Conservation (phyloP, 2,113 vertebrate genomes). For the Otolemur garnettii region DNA sequence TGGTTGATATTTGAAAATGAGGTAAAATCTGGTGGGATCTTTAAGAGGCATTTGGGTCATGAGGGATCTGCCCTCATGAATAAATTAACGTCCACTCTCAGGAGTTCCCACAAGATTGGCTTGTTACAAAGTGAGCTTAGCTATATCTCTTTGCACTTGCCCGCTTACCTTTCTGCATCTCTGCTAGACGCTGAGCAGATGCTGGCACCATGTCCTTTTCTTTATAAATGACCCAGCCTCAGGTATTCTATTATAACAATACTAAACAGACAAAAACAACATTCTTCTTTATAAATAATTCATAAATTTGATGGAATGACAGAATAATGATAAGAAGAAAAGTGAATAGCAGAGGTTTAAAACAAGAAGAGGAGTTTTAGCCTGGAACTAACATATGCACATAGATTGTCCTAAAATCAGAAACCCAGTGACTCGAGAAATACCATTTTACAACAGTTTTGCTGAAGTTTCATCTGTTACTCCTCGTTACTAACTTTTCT, state of each 20-base stretch:
- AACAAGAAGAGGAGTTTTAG: constrained; percentile 8
- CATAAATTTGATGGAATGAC: constrained; percentile 17
- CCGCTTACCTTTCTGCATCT: background rate
- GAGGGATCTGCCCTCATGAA: background rate
- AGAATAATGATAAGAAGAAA: background rate
- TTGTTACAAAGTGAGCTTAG: background rate
- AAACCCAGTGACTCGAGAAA: constrained; percentile 4
- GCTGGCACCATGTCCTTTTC: background rate
- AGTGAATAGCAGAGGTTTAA: background rate
- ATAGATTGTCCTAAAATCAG: background rate
- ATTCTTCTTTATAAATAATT: constrained; percentile 17
- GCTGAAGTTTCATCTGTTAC: background rate
- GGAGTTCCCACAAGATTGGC: background rate
- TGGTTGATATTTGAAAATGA: background rate
- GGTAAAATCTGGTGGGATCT: background rate
- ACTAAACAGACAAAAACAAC: background rate
- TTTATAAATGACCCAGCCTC: background rate
- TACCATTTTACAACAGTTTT: constrained; percentile 1
- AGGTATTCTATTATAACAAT: background rate
- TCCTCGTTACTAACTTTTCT: background rate
- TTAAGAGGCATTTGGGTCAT: background rate
- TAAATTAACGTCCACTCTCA: background rate
- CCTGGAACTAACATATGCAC: background rate
- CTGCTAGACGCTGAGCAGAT: background rate
- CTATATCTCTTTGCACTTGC: background rate